phyloP scores from a whole-genome alignment of 1,140 invertebrate species.

The Scaptomyza hsui region DNA sequence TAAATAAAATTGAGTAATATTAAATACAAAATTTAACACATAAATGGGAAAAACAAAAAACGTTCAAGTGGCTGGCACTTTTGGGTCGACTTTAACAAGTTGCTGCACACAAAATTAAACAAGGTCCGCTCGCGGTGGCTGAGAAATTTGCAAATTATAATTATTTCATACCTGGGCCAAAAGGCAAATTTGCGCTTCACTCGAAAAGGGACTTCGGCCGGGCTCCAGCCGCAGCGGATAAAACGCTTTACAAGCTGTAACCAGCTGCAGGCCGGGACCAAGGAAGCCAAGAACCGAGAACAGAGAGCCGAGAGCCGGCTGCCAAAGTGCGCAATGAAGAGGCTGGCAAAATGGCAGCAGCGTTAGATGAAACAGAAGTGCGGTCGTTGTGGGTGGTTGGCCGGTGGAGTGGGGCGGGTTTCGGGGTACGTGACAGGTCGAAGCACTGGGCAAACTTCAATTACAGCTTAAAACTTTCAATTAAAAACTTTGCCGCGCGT shows the following conservation, averaged over 20 bases:
- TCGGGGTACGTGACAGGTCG: conserved; percentile 45
- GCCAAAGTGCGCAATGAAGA: conserved; percentile 55
- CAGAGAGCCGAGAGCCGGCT: conserved; percentile 5
- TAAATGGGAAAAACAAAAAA: conserved; percentile 23
- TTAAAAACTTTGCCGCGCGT: conserved; percentile 67
- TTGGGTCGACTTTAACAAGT: conserved; percentile 47
- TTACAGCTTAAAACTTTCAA: conserved; percentile 72
- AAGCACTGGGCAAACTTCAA: conserved; percentile 64
- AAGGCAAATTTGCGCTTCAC: conserved; percentile 66
- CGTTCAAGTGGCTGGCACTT: conserved; percentile 42
- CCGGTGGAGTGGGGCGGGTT: not conserved
- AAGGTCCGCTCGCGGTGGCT: conserved; percentile 40
- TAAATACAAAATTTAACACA: conserved; percentile 35
- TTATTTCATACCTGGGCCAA: conserved; percentile 64
- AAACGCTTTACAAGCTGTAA: conserved; percentile 57
- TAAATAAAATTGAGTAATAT: conserved; percentile 13
- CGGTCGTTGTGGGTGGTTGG: not conserved
- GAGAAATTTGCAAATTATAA: conserved; percentile 64
- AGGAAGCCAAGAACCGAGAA: no score
- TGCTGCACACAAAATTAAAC: conserved; percentile 66
- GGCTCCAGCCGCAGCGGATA: conserved; percentile 37
- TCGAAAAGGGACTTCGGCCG: conserved; percentile 45
- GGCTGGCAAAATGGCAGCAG: conserved; percentile 57
- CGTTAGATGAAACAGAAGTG: conserved; percentile 4
- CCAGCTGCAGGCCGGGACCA: conserved; percentile 16